A percentile compares a stretch with the other conserved stretches of the same genome.
phyloP scores from a whole-genome alignment of 1,140 invertebrate species.

The Chlorops oryzae region DNA sequence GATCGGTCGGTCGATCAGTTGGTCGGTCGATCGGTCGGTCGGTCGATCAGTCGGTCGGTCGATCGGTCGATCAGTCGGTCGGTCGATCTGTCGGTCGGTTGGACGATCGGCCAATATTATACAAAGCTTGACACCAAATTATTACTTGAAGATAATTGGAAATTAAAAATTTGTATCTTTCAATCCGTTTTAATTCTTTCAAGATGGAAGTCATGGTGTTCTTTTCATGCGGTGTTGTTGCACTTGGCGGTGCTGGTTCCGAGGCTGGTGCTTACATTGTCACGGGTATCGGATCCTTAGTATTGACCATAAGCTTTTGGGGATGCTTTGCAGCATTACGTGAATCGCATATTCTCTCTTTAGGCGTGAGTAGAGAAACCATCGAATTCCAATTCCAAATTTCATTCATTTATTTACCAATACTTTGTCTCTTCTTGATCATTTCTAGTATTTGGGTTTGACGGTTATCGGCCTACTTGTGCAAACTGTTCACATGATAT shows the following conservation, averaged over 20 bases:
- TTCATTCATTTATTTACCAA: not conserved
- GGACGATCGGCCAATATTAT: no score
- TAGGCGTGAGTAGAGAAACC: conserved; percentile 6
- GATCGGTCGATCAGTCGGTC: no score
- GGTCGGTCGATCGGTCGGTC: no score
- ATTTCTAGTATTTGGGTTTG: conserved; percentile 7
- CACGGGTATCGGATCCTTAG: conserved; percentile 6
- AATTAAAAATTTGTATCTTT: no score
- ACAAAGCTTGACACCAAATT: no score
- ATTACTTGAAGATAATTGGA: no score
- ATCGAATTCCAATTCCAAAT: not conserved
- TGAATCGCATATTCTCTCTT: conserved; percentile 11
- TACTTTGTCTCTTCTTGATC: not conserved
- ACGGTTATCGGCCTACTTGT: conserved; percentile 8
- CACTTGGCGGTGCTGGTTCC: conserved; percentile 24
- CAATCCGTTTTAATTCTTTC: no score
- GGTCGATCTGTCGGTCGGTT: no score
- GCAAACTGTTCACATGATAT: conserved; percentile 25
- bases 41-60: no score
- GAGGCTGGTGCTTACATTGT: conserved; percentile 10
- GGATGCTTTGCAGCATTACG: conserved; percentile 13
- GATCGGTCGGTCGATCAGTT: no score
- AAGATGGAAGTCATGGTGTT: conserved; percentile 32
- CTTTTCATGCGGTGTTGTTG: conserved; percentile 37
- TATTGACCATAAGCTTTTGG: conserved; percentile 8